Conservation (phyloP, 2,888 invertebrate genomes). For the Nasonia oneida region DNA sequence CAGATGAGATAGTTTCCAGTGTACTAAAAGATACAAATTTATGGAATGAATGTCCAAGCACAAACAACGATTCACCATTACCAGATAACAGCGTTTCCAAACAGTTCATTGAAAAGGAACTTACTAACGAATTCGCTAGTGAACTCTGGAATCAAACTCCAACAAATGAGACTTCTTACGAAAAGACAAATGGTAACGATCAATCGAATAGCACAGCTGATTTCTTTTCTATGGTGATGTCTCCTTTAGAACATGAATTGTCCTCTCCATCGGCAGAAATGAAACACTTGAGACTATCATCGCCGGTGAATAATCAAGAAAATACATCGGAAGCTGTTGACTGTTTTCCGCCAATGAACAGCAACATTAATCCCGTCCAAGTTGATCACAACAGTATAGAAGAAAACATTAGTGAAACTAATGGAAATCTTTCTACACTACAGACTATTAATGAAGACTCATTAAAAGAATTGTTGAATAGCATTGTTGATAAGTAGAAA, state of each 20-base stretch:
- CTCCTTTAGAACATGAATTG: slow-evolving; percentile 80
- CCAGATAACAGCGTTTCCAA: slow-evolving; percentile 9
- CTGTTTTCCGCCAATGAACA: slow-evolving; percentile 52
- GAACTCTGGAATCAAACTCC: slow-evolving; percentile 37
- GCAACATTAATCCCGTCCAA: slow-evolving; percentile 41
- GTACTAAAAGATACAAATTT: slow-evolving; percentile 28
- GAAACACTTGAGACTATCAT: slow-evolving; percentile 83
- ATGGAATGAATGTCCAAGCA: slow-evolving; percentile 32
- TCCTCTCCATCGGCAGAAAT: slow-evolving; percentile 85
- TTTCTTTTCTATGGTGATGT: slow-evolving; percentile 79
- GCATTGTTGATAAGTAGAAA: slow-evolving; percentile 69
- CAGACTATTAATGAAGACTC: slow-evolving; percentile 81
- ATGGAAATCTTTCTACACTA: slow-evolving; percentile 68
- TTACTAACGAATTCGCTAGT: slow-evolving; percentile 29
- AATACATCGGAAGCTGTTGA: slow-evolving; percentile 57
- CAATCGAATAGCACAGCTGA: slow-evolving; percentile 73
- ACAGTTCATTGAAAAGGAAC: slow-evolving; percentile 28
- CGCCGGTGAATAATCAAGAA: slow-evolving; percentile 67
- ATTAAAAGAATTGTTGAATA: slow-evolving; percentile 79
- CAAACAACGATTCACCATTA: slow-evolving; percentile 12
- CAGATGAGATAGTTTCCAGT: slow-evolving; percentile 16
- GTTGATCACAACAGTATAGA: slow-evolving; percentile 64
- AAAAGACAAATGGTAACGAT: slow-evolving; percentile 36
- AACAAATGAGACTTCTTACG: background rate
- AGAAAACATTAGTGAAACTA: slow-evolving; percentile 65